Percentiles rank a stretch among this genome's conserved stretches.
phyloP scores from a whole-genome alignment of 2,888 invertebrate species.

The Baronia brevicornis region DNA sequence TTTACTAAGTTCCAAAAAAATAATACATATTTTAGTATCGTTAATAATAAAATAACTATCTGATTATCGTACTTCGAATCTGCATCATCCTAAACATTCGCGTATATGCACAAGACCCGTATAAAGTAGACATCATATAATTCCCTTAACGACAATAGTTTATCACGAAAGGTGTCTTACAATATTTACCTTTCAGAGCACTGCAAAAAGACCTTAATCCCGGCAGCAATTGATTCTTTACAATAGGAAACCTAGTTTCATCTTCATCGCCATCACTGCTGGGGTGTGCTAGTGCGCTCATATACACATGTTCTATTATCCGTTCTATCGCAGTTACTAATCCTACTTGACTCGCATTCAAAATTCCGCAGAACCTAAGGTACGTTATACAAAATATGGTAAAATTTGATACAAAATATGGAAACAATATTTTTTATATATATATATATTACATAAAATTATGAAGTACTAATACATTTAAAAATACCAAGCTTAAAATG shows the following conservation, averaged over 20 bases:
- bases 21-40: too few species aligned
- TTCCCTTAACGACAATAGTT: too few species aligned
- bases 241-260: conserved; percentile 84
- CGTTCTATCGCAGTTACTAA: conserved; percentile 91
- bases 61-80: too few species aligned
- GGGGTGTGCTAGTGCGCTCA: conserved; percentile 91
- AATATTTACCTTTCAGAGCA: conserved; percentile 85
- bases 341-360: conserved; percentile 86
- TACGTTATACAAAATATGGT: conserved; percentile 1
- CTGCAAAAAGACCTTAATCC: conserved; percentile 91
- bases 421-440: too few species aligned
- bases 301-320: conserved; percentile 90
- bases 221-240: conserved; percentile 88
- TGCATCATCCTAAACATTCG: too few species aligned
- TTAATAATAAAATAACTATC: too few species aligned
- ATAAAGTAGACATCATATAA: too few species aligned
- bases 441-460: too few species aligned
- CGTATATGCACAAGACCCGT: too few species aligned
- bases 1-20: not conserved
- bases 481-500: too few species aligned
- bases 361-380: conserved; percentile 83
- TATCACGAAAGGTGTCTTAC: too few species aligned
- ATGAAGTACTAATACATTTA: too few species aligned
- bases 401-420: not conserved
- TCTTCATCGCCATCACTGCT: conserved; percentile 88